Evolutionary conservation across 2,797 vertebrate species (phyloP).

Genomic region (Bovichtus diacanthus): DNA sequence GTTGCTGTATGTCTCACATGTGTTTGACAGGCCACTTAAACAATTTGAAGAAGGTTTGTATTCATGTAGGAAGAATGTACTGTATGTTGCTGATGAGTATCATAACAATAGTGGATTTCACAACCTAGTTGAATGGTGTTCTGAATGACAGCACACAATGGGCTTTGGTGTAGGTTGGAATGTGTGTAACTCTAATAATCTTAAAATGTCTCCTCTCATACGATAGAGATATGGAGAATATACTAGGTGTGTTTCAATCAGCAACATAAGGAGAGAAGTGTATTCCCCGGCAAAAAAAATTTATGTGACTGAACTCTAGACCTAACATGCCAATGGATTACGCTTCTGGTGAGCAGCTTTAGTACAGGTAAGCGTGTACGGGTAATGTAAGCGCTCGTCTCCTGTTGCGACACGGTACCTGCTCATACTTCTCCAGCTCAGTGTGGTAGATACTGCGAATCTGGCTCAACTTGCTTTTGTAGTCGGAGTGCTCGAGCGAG

Average conservation of each 20-base stretch:
- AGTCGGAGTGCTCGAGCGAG: slow-evolving; percentile 96
- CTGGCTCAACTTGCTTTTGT: slow-evolving; percentile 96
- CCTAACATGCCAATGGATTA: slow-evolving; percentile 57
- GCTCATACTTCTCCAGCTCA: slow-evolving; percentile 96
- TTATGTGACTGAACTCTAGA: slow-evolving; percentile 37
- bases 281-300: background rate
- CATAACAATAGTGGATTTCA: background rate
- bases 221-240: background rate
- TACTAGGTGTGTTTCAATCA: slow-evolving; percentile 8
- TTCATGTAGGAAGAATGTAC: background rate
- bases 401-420: slow-evolving; percentile 85
- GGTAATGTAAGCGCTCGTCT: slow-evolving; percentile 63
- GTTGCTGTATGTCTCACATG: background rate
- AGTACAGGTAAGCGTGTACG: slow-evolving; percentile 67
- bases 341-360: slow-evolving; percentile 51
- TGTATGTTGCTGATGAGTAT: slow-evolving; percentile 1
- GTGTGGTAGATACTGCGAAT: slow-evolving; percentile 96
- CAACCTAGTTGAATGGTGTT: background rate
- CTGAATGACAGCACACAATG: background rate
- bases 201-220: background rate
- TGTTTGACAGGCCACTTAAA: background rate
- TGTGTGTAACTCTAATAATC: background rate
- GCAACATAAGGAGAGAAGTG: slow-evolving; percentile 2
- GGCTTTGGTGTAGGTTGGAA: background rate
- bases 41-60: background rate